Evolutionary conservation across 2,888 invertebrate genomes (phyloP).

Genomic region (Drosophila antonietae): DNA sequence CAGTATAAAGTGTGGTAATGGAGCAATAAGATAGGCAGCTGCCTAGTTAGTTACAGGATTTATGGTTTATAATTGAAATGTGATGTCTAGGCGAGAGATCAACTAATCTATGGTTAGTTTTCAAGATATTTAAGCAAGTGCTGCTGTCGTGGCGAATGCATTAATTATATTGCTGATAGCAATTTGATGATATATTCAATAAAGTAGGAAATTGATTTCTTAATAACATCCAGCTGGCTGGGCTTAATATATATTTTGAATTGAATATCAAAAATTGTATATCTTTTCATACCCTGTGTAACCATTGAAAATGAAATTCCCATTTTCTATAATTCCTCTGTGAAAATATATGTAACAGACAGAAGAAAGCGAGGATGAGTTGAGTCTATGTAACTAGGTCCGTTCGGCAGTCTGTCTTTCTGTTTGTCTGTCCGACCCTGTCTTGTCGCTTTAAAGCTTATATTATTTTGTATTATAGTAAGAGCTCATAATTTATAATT

Average conservation of each 20-base stretch:
- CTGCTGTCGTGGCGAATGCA: slow-evolving; percentile 13
- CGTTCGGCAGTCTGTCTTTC: no score
- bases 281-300: no score
- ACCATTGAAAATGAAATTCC: no score
- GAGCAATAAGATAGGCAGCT: slow-evolving; percentile 52
- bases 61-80: slow-evolving; percentile 48
- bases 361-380: no score
- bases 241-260: not conserved
- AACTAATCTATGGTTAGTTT: slow-evolving; percentile 22
- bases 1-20: slow-evolving; percentile 28
- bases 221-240: not conserved
- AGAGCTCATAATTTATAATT: no score
- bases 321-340: no score
- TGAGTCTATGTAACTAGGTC: no score
- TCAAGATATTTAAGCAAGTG: slow-evolving; percentile 11
- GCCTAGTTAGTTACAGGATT: slow-evolving; percentile 44
- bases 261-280: not conserved
- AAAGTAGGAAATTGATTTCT: not conserved
- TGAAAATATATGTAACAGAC: no score
- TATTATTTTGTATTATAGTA: not conserved
- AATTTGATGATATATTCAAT: not conserved
- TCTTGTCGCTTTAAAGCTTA: not conserved
- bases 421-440: no score
- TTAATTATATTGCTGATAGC: slow-evolving; percentile 23
- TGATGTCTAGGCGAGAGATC: slow-evolving; percentile 44